Evolutionary conservation across 1,140 invertebrate genomes (phyloP), one percentile per base, ranked within the genome.

Genomic region (Drosophila oshimai): DNA sequence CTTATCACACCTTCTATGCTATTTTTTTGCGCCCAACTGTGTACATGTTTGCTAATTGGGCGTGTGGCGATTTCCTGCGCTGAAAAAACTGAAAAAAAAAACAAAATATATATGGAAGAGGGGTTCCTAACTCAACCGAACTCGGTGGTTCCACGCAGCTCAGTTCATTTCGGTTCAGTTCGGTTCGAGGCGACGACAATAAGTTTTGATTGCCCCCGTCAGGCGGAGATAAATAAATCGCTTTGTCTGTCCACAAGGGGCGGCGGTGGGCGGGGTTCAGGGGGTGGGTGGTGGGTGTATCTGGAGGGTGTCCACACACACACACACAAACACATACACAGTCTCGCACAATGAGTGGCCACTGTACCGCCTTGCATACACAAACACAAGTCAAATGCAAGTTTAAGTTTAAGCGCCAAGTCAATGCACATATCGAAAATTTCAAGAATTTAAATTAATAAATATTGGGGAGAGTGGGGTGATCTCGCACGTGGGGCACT

Each of bases 21-120:
- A 55, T 9, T 24, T 22, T 53, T 17, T 3, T 53, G 53, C 10
- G 2, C 15, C 3, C 1, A n/a, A n/a, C 53, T 65, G 22, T 65
- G 22, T 34, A 47, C 41, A 67, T 84, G 81, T 84, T 84, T 84
- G 74, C 79, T 84, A 84, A 84, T 84, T 84, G 79, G 79, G 79
- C 79, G 79, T 84, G 79, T 84, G 79, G 79, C 79, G 80, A 86
- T 86, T 84, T 84, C 79, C 79, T 84, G 79, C 69, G 71, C 31
- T 53, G 51, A 26, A 54, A 3, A 5, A 29, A 39, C 17, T 18
- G 12, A 24, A n/a, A 10, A 58, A 28, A 58, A 7, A 49, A 20
- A 20, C 36, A 53, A 18, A 31, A 12, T n/a, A 20, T 26, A 20
- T 44, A 53, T 54, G 26, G 31, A 9, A 10, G 51, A 15, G 34